phyloP scores from a whole-genome alignment of 2,113 vertebrate genomes.

The Gasterosteus nipponicus region DNA sequence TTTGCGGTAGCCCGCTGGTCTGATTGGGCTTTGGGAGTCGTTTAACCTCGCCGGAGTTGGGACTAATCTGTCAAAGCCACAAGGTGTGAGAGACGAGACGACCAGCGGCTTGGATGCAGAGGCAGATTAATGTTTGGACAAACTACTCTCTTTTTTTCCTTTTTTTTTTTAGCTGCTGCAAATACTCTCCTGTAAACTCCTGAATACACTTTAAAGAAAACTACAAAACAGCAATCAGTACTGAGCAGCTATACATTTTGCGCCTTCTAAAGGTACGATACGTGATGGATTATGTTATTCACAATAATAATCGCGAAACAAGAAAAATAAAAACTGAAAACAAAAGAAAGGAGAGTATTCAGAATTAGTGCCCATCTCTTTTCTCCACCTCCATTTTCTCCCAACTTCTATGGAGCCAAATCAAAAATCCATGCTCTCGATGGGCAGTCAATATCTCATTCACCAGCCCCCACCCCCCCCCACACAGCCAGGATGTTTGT shows the following conservation, averaged over 20 bases:
- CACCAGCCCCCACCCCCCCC: constrained; percentile 67
- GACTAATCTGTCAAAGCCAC: constrained; percentile 67
- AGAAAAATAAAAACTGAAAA: not conserved
- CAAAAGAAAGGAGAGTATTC: constrained; percentile 11
- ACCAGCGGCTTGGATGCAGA: constrained; percentile 17
- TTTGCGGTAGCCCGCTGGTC: constrained; percentile 49
- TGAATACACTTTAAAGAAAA: no score
- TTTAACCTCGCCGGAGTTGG: constrained; percentile 67
- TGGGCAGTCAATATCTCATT: constrained; percentile 86
- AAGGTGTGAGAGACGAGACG: constrained; percentile 56
- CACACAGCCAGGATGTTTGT: constrained; percentile 59
- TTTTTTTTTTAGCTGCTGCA: constrained; percentile 7
- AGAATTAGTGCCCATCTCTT: constrained; percentile 11
- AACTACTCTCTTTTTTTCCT: not conserved
- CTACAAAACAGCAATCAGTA: constrained; percentile 1
- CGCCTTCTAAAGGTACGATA: not conserved
- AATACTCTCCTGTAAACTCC: not conserved
- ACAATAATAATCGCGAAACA: not conserved
- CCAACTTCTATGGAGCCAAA: constrained; percentile 74
- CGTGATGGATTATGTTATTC: not conserved
- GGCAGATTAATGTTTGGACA: constrained; percentile 23
- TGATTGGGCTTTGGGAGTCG: constrained; percentile 58
- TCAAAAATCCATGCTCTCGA: constrained; percentile 84
- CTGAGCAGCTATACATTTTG: not conserved
- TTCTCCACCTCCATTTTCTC: constrained; percentile 40